Conservation (phyloP, 1,140 invertebrate genomes). For the Propsilocerus akamusi region DNA sequence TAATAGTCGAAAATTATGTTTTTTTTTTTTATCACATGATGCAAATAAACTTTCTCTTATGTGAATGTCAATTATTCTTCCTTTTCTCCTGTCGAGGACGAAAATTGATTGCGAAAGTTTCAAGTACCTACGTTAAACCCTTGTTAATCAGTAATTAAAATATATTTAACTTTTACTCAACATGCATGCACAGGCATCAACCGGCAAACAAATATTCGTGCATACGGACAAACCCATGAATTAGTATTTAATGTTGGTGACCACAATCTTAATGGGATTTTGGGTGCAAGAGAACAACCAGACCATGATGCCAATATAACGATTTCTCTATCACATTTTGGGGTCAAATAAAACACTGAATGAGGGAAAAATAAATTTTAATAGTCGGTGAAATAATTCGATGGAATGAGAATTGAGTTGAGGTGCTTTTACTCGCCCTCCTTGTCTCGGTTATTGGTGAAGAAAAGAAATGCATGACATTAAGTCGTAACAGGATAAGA, state of each 20-base stretch:
- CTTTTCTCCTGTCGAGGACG: not conserved
- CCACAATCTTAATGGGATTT: not conserved
- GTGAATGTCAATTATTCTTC: not conserved
- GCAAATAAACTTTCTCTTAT: too few relatives aligned
- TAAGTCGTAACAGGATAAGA: constrained; percentile 2
- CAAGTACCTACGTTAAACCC: not conserved
- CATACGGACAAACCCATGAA: too few relatives aligned
- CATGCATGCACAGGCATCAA: too few relatives aligned
- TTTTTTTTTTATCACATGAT: too few relatives aligned
- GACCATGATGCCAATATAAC: not conserved
- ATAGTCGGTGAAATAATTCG: not conserved
- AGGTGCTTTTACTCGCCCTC: not conserved
- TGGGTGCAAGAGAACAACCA: not conserved
- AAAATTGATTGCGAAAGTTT: too few relatives aligned
- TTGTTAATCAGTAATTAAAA: not conserved
- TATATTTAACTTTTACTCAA: too few relatives aligned
- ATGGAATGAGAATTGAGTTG: not conserved
- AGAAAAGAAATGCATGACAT: constrained; percentile 1
- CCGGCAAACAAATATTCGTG: too few relatives aligned
- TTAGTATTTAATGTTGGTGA: not conserved
- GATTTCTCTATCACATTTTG: not conserved
- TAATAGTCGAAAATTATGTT: not conserved
- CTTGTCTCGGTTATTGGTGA: not conserved
- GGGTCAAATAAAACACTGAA: not conserved
- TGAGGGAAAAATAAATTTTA: not conserved